Conservation (phyloP, 2,797 vertebrate species). For the Oophaga sylvatica region DNA sequence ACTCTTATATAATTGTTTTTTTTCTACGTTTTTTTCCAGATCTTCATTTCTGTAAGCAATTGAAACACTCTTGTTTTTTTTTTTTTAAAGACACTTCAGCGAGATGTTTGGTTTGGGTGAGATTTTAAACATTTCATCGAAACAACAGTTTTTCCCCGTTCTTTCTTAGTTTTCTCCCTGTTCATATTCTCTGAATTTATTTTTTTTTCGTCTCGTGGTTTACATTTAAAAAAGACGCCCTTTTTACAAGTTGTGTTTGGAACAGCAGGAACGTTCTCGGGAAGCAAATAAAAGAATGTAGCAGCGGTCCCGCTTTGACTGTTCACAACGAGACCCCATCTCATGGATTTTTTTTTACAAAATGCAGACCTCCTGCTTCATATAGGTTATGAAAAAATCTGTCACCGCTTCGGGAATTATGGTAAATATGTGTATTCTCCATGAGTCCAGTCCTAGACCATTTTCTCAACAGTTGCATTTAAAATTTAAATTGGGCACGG, state of each 20-base stretch:
- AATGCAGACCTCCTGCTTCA: neutral
- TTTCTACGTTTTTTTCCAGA: neutral
- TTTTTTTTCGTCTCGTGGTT: conserved; percentile 18
- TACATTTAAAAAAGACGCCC: conserved; percentile 13
- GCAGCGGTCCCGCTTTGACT: neutral
- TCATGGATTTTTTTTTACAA: neutral
- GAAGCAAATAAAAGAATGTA: neutral
- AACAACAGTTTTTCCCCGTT: neutral
- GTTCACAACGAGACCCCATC: neutral
- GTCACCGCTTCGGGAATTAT: no score
- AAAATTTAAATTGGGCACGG: no score
- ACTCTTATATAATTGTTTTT: neutral
- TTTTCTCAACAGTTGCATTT: no score
- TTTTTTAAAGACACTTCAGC: neutral
- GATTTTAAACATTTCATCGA: neutral
- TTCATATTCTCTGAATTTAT: neutral
- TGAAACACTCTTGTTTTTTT: neutral
- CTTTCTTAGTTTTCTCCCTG: neutral
- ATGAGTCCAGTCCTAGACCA: no score
- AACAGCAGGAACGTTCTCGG: conserved; percentile 9
- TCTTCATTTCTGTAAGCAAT: neutral
- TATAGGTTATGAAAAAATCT: no score
- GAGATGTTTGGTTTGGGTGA: neutral
- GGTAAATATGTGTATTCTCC: no score
- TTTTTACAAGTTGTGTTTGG: conserved; percentile 14